phyloP scores from a whole-genome alignment of 1,140 invertebrate species.

The Calliphora vicina region DNA sequence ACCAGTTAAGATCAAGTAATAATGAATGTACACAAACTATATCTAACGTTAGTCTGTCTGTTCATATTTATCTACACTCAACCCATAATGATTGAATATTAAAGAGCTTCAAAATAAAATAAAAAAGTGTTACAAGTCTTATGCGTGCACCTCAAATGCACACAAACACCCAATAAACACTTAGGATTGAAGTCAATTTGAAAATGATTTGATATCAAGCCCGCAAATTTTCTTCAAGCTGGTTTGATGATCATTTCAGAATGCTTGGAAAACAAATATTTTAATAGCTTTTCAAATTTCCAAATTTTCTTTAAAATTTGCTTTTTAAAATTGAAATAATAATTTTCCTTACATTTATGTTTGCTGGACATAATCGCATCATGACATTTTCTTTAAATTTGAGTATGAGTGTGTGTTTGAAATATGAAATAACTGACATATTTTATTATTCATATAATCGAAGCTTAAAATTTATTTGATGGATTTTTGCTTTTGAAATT shows the following conservation, averaged over 20 bases:
- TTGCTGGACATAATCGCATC: not conserved
- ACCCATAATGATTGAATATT: not conserved
- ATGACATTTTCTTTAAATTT: slow-evolving; percentile 2
- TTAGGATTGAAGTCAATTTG: too few relatives aligned
- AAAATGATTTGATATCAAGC: not conserved
- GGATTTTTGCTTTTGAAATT: not conserved
- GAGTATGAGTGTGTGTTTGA: too few relatives aligned
- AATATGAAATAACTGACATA: not conserved
- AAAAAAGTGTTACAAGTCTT: slow-evolving; percentile 21
- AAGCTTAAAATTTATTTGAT: not conserved
- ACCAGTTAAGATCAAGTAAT: not conserved
- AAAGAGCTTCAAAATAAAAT: not conserved
- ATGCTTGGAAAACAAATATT: too few relatives aligned
- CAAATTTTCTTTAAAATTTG: too few relatives aligned
- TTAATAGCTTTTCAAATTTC: too few relatives aligned
- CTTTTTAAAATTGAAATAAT: too few relatives aligned
- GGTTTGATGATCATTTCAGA: too few relatives aligned
- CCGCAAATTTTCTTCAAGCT: not conserved
- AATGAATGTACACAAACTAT: not conserved
- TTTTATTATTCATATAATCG: not conserved
- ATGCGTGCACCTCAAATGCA: not conserved
- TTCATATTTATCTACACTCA: not conserved
- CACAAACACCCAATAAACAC: not conserved
- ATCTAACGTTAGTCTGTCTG: too few relatives aligned
- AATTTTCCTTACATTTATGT: not conserved